These are phyloP conservation scores for Carollia perspicillata DNA, from an alignment of 2,113 vertebrate genomes.

Conservation along the genomic window DNA sequence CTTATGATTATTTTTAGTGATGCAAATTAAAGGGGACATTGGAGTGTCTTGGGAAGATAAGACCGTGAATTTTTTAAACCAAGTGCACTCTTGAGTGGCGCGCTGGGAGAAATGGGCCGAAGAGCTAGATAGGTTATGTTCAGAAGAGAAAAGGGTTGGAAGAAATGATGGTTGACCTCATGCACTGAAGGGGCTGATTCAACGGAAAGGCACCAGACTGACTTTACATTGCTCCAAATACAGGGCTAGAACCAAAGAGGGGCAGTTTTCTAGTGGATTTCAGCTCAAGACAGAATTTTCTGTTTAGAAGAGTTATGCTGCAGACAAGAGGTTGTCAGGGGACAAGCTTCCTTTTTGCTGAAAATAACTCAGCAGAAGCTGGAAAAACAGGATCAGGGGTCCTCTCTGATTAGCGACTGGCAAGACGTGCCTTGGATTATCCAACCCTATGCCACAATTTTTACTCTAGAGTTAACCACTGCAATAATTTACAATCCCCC, in stretches of 20 bases:
- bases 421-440: background rate
- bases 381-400: background rate
- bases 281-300: background rate
- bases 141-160: background rate
- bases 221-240: background rate
- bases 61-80: background rate
- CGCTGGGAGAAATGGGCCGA: background rate
- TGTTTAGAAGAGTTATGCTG: background rate
- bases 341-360: background rate
- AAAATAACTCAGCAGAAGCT: background rate
- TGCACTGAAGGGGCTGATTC: background rate
- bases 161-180: background rate
- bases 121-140: background rate
- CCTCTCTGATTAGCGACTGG: background rate
- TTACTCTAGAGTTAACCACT: background rate
- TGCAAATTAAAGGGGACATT: background rate
- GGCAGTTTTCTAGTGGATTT: background rate
- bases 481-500: background rate
- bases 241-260: background rate
- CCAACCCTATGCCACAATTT: background rate
- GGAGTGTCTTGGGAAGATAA: background rate
- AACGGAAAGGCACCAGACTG: background rate
- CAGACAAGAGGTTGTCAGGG: background rate
- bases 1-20: background rate
- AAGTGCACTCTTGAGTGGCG: background rate